Evolutionary conservation across 2,888 invertebrate genomes (phyloP), one percentile per base, ranked within the genome.

Genomic region (Standfussiana lucernea): DNA sequence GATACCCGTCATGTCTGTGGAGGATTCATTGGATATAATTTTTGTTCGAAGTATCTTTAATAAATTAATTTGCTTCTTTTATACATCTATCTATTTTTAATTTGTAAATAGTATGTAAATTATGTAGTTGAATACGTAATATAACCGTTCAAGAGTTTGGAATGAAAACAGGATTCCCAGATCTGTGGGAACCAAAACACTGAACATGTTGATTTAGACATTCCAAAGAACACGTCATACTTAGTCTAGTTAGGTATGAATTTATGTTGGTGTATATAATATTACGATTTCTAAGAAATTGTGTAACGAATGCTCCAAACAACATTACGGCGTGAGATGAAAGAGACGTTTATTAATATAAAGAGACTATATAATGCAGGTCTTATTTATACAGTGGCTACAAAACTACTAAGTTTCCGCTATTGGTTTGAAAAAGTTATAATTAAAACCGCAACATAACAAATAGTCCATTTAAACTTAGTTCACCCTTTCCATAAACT

Each of bases 401-500:
- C 15, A 56, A 40, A 79, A 79, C 64, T 40, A 62, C 18, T n/a
- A 61, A 56, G 35, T 18, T 37, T 50, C 40, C n/a, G 56, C 56
- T 32, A 32, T 79, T 61, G 2, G 24, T 84, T 84, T 61, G 35
- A 40, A 62, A 72, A 85, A 80, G 40, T 80, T 80, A 62, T 85
- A 80, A 80, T 80, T 80, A 82, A 82, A 82, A 71, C 70, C 66
- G n/a, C 66, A 61, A 35, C 28, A 62, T 64, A 62, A 75, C 86
- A 75, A 74, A 82, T 67, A 76, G 47, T 50, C 62, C 45, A 66
- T 62, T 62, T 70, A 64, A 85, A 82, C 76, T 75, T 50, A 56
- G 35, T 85, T 75, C 40, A 42, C 18, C 45, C 69, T 45, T 37
- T 28, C 42, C 68, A 42, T 71, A 68, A 67, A 79, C 45, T 65